Evolutionary conservation across 2,113 vertebrate species (phyloP), one percentile per base, ranked within the genome.

Genomic region (Xiphophorus hellerii): DNA sequence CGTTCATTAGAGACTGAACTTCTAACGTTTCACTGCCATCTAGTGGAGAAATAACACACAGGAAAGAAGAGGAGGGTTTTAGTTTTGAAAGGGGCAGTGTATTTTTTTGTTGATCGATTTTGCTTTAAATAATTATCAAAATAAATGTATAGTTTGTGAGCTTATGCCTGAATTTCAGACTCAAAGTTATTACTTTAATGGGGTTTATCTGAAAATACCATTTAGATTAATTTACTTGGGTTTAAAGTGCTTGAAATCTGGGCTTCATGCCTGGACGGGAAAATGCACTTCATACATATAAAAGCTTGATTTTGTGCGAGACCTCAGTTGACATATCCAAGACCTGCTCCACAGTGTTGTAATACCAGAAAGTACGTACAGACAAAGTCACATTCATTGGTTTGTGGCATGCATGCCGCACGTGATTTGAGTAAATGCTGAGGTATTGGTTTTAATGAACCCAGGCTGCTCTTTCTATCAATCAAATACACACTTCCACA

Each of bases 381-480:
- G 62, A 82, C 75, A 70, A 62, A 61, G 39, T 66, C 80, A 71
- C 31, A 80, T 65, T 73, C 28, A 61, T n/a, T 69, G 61, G 70
- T 75, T 73, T 68, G 66, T 61, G 33, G 69, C 68, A 27, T 62
- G 17, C 39, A 28, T 33, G 62, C 13, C 15, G 1, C 76, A 85
- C 71, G 64, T 89, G 87, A 28, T 27, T 20, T 37, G 60, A 58
- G 51, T n/a, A 20, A 44, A 69, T 62, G 73, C 74, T 77, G 64
- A 68, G 25, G 48, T 54, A 51, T 29, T 83, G 63, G 70, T 51
- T 86, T 77, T 69, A 86, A 79, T 80, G 73, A 71, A 82, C 61
- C 66, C 77, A 78, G 63, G 42, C 78, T 82, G 80, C 74, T 80
- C 81, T 88, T 71, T 80, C 83, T 78, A 83, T 78, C 76, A 84